These are phyloP conservation scores for Dichetophora obliterata DNA, from an alignment of 2,888 invertebrate species.

Conservation along the genomic window DNA sequence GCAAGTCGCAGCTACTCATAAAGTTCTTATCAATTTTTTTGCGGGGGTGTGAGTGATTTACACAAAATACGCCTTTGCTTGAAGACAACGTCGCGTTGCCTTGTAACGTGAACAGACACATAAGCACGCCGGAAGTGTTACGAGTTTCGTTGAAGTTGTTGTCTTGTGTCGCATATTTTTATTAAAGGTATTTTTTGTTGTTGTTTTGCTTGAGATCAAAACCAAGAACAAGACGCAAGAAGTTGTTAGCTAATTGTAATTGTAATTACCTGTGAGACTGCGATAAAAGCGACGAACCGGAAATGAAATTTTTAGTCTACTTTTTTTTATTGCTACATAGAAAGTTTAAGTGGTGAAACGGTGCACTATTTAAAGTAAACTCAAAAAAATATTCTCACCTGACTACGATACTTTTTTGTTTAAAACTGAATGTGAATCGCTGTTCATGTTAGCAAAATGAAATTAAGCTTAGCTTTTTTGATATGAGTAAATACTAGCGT, in stretches of 20 bases:
- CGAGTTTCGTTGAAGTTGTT: constrained; percentile 9
- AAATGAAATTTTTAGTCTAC: constrained; percentile 29
- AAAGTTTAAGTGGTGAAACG: neutral
- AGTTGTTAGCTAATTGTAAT: constrained; percentile 52
- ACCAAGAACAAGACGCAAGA: constrained; percentile 44
- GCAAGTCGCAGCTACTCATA: constrained; percentile 24
- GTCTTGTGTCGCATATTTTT: neutral
- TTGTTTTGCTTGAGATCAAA: neutral
- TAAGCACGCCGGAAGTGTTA: neutral
- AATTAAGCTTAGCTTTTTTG: too few species aligned
- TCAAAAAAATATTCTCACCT: neutral
- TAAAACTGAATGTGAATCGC: too few species aligned
- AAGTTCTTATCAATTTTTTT: constrained; percentile 19
- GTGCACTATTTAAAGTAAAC: too few species aligned
- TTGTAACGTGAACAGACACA: neutral
- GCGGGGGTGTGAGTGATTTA: neutral
- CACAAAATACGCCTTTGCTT: neutral
- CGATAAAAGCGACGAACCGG: constrained; percentile 40
- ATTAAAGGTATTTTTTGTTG: too few species aligned
- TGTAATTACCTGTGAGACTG: constrained; percentile 46
- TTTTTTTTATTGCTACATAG: neutral
- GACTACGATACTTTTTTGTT: too few species aligned
- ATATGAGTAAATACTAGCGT: too few species aligned
- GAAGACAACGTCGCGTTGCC: neutral
- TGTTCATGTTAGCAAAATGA: too few species aligned